phyloP scores from a whole-genome alignment of 37 sponge, comb jelly and placozoan species.

The Theonella swinhoei region DNA sequence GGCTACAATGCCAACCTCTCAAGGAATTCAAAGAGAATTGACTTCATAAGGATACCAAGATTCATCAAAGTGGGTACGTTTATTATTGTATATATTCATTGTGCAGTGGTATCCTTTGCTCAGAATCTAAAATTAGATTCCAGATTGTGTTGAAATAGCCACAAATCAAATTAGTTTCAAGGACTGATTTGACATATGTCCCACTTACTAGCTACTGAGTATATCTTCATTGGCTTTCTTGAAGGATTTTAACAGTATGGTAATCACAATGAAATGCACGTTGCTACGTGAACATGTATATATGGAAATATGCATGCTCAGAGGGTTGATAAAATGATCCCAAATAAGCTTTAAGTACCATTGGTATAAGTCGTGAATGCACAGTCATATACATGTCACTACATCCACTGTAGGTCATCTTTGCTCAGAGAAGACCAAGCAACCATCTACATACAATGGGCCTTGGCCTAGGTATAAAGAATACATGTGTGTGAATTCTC shows the following conservation, averaged over 20 bases:
- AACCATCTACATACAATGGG: conserved; percentile 28
- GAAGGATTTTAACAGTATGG: too few species aligned
- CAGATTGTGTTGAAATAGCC: not conserved
- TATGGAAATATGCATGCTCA: too few species aligned
- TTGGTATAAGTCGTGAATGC: too few species aligned
- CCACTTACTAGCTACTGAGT: too few species aligned
- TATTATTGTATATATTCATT: not conserved
- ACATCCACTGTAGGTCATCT: conserved; percentile 1
- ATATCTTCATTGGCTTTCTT: too few species aligned
- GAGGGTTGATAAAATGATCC: too few species aligned
- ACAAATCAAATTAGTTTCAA: not conserved
- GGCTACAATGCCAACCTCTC: conserved; percentile 5
- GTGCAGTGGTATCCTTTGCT: not conserved
- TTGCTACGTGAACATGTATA: too few species aligned
- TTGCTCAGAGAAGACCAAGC: not conserved
- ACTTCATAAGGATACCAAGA: conserved; percentile 57
- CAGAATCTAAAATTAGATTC: not conserved
- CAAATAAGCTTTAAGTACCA: too few species aligned
- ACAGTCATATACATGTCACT: not conserved
- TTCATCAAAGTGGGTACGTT: conserved; percentile 35
- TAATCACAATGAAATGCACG: too few species aligned
- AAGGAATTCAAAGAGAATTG: conserved; percentile 44
- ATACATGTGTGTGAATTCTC: not conserved
- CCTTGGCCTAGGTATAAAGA: conserved; percentile 49
- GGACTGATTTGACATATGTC: too few species aligned